phyloP scores from a whole-genome alignment of 1,140 invertebrate genomes.

The Linepithema humile region DNA sequence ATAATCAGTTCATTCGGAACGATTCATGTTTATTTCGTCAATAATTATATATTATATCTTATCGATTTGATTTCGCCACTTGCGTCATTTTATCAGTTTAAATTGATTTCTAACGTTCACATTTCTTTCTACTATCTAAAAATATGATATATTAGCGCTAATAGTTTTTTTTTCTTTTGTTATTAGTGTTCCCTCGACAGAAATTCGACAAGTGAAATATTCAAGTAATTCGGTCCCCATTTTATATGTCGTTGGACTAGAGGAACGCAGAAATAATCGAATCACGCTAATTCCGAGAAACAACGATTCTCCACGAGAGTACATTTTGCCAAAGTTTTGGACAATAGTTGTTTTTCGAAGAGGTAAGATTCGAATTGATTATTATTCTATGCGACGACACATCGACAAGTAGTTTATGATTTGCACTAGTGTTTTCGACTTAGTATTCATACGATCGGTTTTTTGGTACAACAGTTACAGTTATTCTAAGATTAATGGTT shows the following conservation, averaged over 20 bases:
- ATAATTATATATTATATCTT: conserved; percentile 42
- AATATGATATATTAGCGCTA: conserved; percentile 26
- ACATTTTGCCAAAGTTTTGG: neutral
- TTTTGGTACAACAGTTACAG: neutral
- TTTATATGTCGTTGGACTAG: neutral
- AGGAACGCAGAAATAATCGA: conserved; percentile 17
- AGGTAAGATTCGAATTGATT: conserved; percentile 4
- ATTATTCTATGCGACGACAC: neutral
- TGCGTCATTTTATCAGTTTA: neutral
- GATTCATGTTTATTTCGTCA: conserved; percentile 35
- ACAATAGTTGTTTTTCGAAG: neutral
- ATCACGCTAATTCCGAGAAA: conserved; percentile 10
- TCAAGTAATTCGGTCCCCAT: conserved; percentile 37
- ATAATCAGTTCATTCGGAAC: conserved; percentile 15
- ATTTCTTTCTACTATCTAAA: conserved; percentile 22
- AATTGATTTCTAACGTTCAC: neutral
- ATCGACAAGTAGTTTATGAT: neutral
- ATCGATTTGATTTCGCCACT: conserved; percentile 38
- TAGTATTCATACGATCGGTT: neutral
- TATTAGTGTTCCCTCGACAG: conserved; percentile 30
- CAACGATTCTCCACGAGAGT: neutral
- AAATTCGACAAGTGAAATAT: conserved; percentile 44
- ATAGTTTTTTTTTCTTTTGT: neutral
- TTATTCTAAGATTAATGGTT: neutral
- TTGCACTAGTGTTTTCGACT: neutral